Percentiles rank a stretch among this genome's conserved stretches.
phyloP scores from a whole-genome alignment of 2,113 vertebrate species.

The Romanogobio albipinnatus region DNA sequence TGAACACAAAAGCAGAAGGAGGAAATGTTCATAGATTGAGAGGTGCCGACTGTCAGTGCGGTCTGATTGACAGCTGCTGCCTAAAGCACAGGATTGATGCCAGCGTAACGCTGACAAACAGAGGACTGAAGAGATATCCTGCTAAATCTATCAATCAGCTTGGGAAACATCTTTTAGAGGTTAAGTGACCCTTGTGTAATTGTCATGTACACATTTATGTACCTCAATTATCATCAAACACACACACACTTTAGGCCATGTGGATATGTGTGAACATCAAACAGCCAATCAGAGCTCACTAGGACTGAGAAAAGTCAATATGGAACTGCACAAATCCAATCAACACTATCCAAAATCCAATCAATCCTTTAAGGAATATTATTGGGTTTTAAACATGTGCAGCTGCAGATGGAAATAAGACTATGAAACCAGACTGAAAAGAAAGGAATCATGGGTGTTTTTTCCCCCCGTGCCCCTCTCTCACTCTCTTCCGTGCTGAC shows the following conservation, averaged over 20 bases:
- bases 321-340: background rate
- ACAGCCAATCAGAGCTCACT: conserved; percentile 9
- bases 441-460: conserved; percentile 64
- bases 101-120: background rate
- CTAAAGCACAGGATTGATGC: conserved; percentile 35
- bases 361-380: background rate
- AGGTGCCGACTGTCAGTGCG: conserved; percentile 22
- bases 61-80: conserved; percentile 43
- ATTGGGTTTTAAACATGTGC: background rate
- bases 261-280: conserved; percentile 40
- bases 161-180: background rate
- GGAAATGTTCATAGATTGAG: conserved; percentile 29
- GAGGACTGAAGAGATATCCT: background rate
- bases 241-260: conserved; percentile 27
- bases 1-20: conserved; percentile 14
- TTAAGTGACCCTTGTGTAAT: background rate
- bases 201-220: background rate
- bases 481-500: conserved; percentile 23
- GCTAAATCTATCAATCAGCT: background rate
- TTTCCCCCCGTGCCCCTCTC: conserved; percentile 65
- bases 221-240: conserved; percentile 11
- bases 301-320: background rate
- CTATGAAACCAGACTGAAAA: background rate
- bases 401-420: background rate
- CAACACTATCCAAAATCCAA: background rate